Conservation (phyloP, 2,797 vertebrate species). For the Sphenodon punctatus region DNA sequence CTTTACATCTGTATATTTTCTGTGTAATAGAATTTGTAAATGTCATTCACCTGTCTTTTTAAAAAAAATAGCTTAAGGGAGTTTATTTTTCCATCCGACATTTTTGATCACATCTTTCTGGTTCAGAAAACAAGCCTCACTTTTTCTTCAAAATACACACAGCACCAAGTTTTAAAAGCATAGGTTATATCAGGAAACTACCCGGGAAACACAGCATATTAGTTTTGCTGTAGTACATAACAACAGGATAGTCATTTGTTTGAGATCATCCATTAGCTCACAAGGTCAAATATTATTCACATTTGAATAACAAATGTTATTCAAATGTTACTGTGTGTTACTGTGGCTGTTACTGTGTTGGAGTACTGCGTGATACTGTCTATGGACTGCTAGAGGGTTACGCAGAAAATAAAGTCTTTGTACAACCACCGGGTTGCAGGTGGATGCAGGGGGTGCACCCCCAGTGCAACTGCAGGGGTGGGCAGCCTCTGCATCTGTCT, state of each 20-base stretch:
- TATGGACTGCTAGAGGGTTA: too few species aligned
- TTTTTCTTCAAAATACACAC: neutral
- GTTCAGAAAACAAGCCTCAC: neutral
- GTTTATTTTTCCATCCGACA: neutral
- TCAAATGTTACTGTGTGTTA: too few species aligned
- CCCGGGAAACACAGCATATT: neutral
- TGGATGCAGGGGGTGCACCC: too few species aligned
- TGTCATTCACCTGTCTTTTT: neutral
- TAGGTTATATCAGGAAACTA: neutral
- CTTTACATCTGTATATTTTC: neutral
- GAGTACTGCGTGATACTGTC: too few species aligned
- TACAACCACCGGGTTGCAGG: too few species aligned
- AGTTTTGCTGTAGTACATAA: neutral
- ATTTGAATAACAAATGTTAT: too few species aligned
- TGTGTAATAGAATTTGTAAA: neutral
- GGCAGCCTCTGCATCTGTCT: too few species aligned
- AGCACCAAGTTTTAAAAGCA: neutral
- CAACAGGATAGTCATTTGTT: neutral
- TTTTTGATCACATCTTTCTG: neutral
- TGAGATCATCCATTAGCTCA: neutral
- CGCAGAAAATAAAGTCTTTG: too few species aligned
- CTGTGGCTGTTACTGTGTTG: too few species aligned
- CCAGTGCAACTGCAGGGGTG: too few species aligned
- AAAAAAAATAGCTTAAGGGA: neutral
- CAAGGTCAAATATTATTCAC: neutral